These are phyloP conservation scores for Sebastes hubbsi DNA, from an alignment of 2,797 vertebrate genomes.

Conservation along the genomic window DNA sequence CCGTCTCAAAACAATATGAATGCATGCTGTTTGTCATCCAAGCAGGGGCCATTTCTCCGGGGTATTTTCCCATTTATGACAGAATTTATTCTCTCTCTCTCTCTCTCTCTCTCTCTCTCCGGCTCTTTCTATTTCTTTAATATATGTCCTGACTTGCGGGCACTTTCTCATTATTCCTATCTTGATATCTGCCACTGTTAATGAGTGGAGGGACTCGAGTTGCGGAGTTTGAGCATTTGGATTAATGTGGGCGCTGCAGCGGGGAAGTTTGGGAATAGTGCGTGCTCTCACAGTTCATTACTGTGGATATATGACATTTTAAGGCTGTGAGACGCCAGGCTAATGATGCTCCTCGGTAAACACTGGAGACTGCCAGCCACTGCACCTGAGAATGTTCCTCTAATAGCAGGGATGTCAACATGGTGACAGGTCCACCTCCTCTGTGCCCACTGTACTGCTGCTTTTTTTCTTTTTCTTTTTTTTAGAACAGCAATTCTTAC, in stretches of 20 bases:
- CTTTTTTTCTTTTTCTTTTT: not conserved
- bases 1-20: constrained; percentile 70
- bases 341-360: constrained; percentile 83
- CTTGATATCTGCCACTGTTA: constrained; percentile 86
- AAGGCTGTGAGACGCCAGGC: constrained; percentile 75
- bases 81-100: constrained; percentile 44
- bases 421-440: constrained; percentile 66
- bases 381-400: constrained; percentile 71
- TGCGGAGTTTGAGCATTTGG: constrained; percentile 76
- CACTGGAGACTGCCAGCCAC: constrained; percentile 76
- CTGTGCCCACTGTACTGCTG: constrained; percentile 29
- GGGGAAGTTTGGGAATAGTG: constrained; percentile 80
- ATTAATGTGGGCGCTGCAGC: constrained; percentile 81
- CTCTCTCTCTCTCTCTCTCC: constrained; percentile 2
- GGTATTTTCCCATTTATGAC: constrained; percentile 81
- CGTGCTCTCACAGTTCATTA: constrained; percentile 81
- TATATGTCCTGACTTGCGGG: constrained; percentile 82
- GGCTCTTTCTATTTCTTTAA: constrained; percentile 65
- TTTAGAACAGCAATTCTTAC: not conserved
- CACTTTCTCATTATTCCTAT: constrained; percentile 87
- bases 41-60: constrained; percentile 60
- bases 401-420: constrained; percentile 67
- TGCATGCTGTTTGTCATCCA: constrained; percentile 68
- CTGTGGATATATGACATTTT: constrained; percentile 83
- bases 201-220: constrained; percentile 83